Evolutionary conservation across 2,888 invertebrate species (phyloP), one percentile per base, ranked within the genome.

Genomic region (Dendrolimus houi): DNA sequence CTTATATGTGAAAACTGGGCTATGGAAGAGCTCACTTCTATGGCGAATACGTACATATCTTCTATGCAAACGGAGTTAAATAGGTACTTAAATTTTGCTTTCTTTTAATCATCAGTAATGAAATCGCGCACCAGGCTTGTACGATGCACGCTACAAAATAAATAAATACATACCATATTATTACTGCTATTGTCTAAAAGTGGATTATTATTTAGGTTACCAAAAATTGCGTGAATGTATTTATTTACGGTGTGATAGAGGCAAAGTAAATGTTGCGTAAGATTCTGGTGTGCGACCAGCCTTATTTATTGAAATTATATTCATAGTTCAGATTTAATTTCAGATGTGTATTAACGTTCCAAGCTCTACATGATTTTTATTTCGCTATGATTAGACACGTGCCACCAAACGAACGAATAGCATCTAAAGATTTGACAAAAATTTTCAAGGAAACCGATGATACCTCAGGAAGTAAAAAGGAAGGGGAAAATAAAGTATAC

Each of bases 51-150:
- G 41, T 93, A 91, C 63, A 82, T 92, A 54, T 91, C 86, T 1
- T 88, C 91, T 54, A 83, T 93, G 80, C 93, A 94, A 73, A 69
- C 91, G n/a, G 94, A 94, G 80, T 56, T 93, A 10, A 93, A 94
- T 68, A 85, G 94, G 87, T 81, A 77, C 3, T 29, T n/a, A n/a
- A 81, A 17, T 80, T 81, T 60, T 83, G 83, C 54, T 7, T 55
- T 85, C 14, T 41, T 10, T 54, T 57, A 42, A 8, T 29, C 9
- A 29, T 8, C 47, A 52, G 14, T 41, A 7, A 6, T 29, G 29
- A 29, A 29, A 29, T 29, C 29, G 29, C 29, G 29, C 29, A 6
- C 29, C 6, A 6, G 29, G 29, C 6, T 29, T 29, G 29, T 29
- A 6, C 29, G 6, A 29, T 29, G 29, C 29, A 29, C 3, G 6